phyloP scores from a whole-genome alignment of 2,113 vertebrate genomes.

The Arothron firmamentum region DNA sequence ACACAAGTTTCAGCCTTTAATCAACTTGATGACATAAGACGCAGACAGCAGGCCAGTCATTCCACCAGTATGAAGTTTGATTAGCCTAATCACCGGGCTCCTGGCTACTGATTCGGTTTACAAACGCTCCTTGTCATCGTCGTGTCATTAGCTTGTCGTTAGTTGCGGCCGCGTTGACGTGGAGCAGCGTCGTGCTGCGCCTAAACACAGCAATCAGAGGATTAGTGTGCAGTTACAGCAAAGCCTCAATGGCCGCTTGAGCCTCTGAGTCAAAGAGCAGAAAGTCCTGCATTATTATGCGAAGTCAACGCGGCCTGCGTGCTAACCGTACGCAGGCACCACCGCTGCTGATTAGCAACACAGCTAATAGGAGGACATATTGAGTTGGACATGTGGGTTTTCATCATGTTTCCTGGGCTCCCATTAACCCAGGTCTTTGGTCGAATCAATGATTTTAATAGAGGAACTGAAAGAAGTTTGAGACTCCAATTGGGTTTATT shows the following conservation, averaged over 20 bases:
- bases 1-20: conserved; percentile 60
- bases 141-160: conserved; percentile 67
- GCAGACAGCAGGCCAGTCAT: conserved; percentile 53
- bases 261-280: conserved; percentile 56
- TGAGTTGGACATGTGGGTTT: conserved; percentile 53
- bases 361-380: conserved; percentile 67
- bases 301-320: conserved; percentile 40
- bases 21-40: conserved; percentile 60
- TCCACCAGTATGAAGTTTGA: conserved; percentile 60
- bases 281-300: conserved; percentile 44
- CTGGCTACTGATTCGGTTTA: conserved; percentile 68
- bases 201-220: conserved; percentile 74
- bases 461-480: conserved; percentile 42
- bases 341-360: conserved; percentile 56
- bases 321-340: conserved; percentile 51
- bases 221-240: conserved; percentile 63
- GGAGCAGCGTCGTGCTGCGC: conserved; percentile 53
- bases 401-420: conserved; percentile 51
- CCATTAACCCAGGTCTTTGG: conserved; percentile 43
- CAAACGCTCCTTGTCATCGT: conserved; percentile 67
- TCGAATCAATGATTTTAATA: conserved; percentile 40
- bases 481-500: conserved; percentile 42
- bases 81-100: conserved; percentile 68
- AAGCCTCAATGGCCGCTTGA: conserved; percentile 58
- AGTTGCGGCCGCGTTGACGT: conserved; percentile 61